Evolutionary conservation across 2,113 vertebrate species (phyloP), one percentile per base, ranked within the genome.

Genomic region (Thunnus maccoyii): DNA sequence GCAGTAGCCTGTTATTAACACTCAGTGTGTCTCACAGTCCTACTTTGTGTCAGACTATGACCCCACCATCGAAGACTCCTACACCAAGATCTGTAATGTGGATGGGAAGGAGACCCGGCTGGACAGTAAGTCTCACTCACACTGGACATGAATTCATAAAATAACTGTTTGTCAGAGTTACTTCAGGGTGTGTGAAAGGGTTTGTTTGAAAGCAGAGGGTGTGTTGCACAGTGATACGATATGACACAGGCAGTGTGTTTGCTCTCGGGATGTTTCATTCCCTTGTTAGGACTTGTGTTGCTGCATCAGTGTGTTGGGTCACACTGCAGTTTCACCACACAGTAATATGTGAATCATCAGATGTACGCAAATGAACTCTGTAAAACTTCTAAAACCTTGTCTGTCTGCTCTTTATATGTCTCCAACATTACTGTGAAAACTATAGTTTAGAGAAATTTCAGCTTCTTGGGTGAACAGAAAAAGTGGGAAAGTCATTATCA

Each of bases 21-120:
- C 1, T 4, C 7, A 32, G 4, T 71, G 15, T 89, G 50, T 83
- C 60, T 83, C 32, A 16, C 93, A 97, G 97, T 97, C 97, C 7
- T 98, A 98, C 94, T 97, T 98, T 56, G 97, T 98, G 82, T 97
- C 97, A 3, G 97, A 98, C 93, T 97, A 98, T 11, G 97, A 98
- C 88, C 97, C 97, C 18, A 98, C 97, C 76, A 98, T 97, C 6
- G 97, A 98, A 82, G 97, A 98, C 86, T 98, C 97, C n/a, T 97
- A 98, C 92, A 97, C 96, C 4, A 98, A 97, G 91, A 95, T 95
- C 78, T 97, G 96, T 56, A 92, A 80, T 0, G 96, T 98, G 86
- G 97, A 97, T 13, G 96, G 95, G 17, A 91, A 93, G 76, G 95
- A 95, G 17, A 96, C 96, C 1, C 91, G 96, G 46, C 94, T 98